A percentile compares a stretch with the other conserved stretches of the same genome.
These are phyloP conservation scores for Indicator maculatus DNA, from an alignment of 2,113 vertebrate species.

Conservation along the genomic window DNA sequence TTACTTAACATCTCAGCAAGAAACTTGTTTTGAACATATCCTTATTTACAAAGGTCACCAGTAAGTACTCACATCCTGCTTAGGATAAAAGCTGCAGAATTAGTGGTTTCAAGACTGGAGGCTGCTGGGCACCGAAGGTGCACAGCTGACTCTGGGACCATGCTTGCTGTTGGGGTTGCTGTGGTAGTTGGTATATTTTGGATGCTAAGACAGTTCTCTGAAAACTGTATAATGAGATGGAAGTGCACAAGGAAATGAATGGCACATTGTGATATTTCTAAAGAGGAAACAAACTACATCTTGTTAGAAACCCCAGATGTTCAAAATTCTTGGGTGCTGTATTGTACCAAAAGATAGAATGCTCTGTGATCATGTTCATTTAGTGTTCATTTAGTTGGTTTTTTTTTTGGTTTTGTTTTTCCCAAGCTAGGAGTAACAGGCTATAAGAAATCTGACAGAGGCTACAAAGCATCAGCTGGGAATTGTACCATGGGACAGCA, in stretches of 20 bases:
- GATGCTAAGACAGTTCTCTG: background rate
- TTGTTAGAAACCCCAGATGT: background rate
- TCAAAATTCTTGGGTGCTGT: background rate
- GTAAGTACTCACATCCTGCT: background rate
- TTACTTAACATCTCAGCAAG: background rate
- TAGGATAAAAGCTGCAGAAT: background rate
- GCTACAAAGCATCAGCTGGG: background rate
- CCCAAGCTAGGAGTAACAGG: background rate
- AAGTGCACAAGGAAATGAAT: background rate
- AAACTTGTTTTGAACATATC: background rate
- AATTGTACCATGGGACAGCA: background rate
- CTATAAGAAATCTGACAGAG: background rate
- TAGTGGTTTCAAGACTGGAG: background rate
- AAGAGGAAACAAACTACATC: background rate
- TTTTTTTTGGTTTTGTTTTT: rapidly evolving
- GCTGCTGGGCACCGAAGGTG: background rate
- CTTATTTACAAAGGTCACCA: background rate
- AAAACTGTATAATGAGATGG: background rate
- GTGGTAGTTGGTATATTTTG: background rate
- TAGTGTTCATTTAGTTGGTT: background rate
- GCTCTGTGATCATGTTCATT: background rate
- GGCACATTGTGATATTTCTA: background rate
- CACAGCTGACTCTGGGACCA: background rate
- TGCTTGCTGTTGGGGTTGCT: background rate
- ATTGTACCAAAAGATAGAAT: background rate